Evolutionary conservation across 2,888 invertebrate species (phyloP).

Genomic region (Parnassius smintheus): DNA sequence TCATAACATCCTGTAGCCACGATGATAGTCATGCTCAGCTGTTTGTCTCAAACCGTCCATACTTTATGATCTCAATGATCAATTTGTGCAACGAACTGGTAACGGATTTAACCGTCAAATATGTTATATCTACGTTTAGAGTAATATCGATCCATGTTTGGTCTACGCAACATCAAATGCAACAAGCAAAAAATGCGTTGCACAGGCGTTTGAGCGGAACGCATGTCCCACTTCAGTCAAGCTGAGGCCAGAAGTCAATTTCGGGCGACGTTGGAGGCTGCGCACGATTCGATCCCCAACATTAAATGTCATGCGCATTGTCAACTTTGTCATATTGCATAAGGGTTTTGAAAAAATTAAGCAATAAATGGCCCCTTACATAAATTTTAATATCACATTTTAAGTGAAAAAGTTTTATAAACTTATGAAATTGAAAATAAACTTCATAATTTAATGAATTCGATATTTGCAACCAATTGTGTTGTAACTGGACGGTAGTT

Average conservation of each 20-base stretch:
- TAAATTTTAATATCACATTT: slow-evolving; percentile 26
- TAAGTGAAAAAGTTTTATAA: slow-evolving; percentile 20
- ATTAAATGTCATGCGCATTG: slow-evolving; percentile 67
- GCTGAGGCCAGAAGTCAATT: slow-evolving; percentile 67
- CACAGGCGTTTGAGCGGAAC: slow-evolving; percentile 42
- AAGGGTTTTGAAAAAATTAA: slow-evolving; percentile 37
- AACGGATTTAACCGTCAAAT: slow-evolving; percentile 4
- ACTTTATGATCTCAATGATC: slow-evolving; percentile 22
- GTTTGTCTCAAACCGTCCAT: slow-evolving; percentile 29
- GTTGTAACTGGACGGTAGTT: slow-evolving; percentile 18
- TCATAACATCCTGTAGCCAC: slow-evolving; percentile 59
- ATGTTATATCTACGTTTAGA: slow-evolving; percentile 9
- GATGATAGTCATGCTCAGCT: slow-evolving; percentile 36
- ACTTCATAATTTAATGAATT: slow-evolving; percentile 18
- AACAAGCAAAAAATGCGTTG: slow-evolving; percentile 22
- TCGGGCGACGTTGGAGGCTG: slow-evolving; percentile 58
- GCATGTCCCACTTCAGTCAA: slow-evolving; percentile 55
- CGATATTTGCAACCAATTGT: slow-evolving; percentile 12
- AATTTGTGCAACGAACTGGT: slow-evolving; percentile 23
- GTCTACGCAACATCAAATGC: neutral
- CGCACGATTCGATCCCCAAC: slow-evolving; percentile 46
- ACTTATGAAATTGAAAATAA: slow-evolving; percentile 24
- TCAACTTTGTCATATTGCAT: slow-evolving; percentile 52
- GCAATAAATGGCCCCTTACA: slow-evolving; percentile 26
- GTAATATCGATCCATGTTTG: neutral